Base-by-base conservation (phyloP, 2,797 vertebrate genomes). In the Chelidonichthys spinosus region DNA sequence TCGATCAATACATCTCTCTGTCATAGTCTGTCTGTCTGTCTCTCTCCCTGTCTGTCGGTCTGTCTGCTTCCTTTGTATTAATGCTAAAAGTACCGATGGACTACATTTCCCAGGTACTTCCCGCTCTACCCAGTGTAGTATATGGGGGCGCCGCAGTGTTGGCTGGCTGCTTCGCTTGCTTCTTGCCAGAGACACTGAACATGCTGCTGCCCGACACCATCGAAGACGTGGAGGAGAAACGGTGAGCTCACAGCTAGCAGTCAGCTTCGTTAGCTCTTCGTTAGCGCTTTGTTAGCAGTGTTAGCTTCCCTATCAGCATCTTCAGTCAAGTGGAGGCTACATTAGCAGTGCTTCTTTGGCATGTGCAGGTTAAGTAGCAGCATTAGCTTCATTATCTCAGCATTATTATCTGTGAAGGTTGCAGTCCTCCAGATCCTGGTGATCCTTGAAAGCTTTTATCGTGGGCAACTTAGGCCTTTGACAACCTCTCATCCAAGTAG, bases 121-220 rank as follows among this genome's bases (percentile, higher is more conserved):
- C 95, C 15, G 86, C 92, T 39, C 18, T 97, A 42, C 97, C 97
- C 1, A 93, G 96, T 6, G 14, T 96, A 0, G 95, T 98, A 62
- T 98, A 96, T 0, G 97, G 96, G 0, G 85, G 93, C 0, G 76
- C 95, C 0, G 96, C 97, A 0, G 78, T 97, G 67, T 25, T 94
- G 0, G 96, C 97, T 0, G 94, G 92, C 0, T 65, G 92, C 7
- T 91, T 87, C 0, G 92, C 93, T 1, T 92, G 90, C 6, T 93
- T 97, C 77, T 93, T 99, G 7, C 97, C 97, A 0, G 97, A 98
- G 87, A 98, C 97, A 0, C 93, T 96, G 55, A 94, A 96, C 15
- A 0, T 81, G 7, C 95, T 96, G 0, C 92, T 99, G 55, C 96
- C 97, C 0, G 97, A 99, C 71, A 98, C 96, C 2, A 93, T 98